Percentiles rank a stretch among this genome's conserved stretches.
Evolutionary conservation across 1,140 invertebrate genomes (phyloP).

Genomic region (Zaprionus ornatus): DNA sequence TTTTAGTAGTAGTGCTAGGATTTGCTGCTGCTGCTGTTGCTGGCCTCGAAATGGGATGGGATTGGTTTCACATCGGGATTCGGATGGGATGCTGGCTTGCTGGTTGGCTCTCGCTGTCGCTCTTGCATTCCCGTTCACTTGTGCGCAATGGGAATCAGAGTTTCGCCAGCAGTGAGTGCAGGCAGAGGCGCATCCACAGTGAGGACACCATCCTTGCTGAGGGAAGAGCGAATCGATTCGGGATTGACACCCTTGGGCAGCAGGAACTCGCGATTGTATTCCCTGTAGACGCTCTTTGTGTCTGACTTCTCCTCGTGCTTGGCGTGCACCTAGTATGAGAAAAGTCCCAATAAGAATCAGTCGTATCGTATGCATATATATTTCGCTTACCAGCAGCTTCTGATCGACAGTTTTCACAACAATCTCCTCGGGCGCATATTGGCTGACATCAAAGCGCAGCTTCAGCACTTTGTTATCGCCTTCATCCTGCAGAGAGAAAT

Average conservation of each 20-base stretch:
- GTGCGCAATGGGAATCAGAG: slow-evolving; percentile 91
- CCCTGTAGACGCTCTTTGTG: slow-evolving; percentile 96
- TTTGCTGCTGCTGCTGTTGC: slow-evolving; percentile 12
- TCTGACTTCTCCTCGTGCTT: slow-evolving; percentile 98
- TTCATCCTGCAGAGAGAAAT: slow-evolving; percentile 87
- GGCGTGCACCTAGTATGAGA: slow-evolving; percentile 92
- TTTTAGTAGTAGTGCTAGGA: slow-evolving; percentile 5
- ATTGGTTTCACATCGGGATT: slow-evolving; percentile 8
- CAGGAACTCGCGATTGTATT: slow-evolving; percentile 98
- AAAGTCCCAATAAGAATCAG: slow-evolving; percentile 33
- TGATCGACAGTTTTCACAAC: slow-evolving; percentile 98
- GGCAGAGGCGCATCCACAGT: slow-evolving; percentile 97
- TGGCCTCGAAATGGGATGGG: slow-evolving; percentile 2
- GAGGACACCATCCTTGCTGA: slow-evolving; percentile 96
- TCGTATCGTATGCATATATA: background rate
- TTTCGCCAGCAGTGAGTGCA: slow-evolving; percentile 89
- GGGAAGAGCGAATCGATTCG: slow-evolving; percentile 94
- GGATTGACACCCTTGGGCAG: slow-evolving; percentile 97
- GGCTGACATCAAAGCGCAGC: slow-evolving; percentile 96
- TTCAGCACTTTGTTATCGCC: slow-evolving; percentile 95
- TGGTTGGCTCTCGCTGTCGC: background rate
- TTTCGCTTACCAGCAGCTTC: slow-evolving; percentile 92
- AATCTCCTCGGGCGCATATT: slow-evolving; percentile 97
- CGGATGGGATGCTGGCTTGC: slow-evolving; percentile 1
- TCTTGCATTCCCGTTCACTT: slow-evolving; percentile 84